Base-by-base conservation (phyloP, 2,888 invertebrate genomes). In the Zele albiditarsus region DNA sequence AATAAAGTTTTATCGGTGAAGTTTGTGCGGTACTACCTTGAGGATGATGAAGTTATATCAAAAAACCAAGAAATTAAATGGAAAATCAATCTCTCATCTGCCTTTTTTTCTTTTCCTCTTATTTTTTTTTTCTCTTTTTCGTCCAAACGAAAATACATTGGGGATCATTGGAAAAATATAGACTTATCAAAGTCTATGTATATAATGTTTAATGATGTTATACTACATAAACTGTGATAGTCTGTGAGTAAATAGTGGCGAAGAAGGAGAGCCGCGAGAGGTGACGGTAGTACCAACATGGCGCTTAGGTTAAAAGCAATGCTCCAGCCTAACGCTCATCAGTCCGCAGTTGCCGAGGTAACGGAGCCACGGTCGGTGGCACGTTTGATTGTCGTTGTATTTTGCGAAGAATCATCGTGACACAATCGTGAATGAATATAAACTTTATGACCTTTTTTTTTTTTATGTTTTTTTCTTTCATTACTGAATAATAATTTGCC, bases 251-350 rank as follows among this genome's bases (percentile, higher is more conserved):
- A 42, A 70, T 38, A 33, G 49, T 20, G 28, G n/a, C n/a, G 60
- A 60, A 62, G 72, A 33, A 63, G 76, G 77, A 78, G 75, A 73
- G 78, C 8, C 8, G 78, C 71, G 77, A 76, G 74, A 77, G 77
- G 69, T 73, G 76, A 75, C 33, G 77, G 79, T 73, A 85, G 81
- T 84, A 86, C 84, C 85, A 87, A 88, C 85, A 88, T 88, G 88
- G 88, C 88, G 86, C 81, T 82, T 84, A 83, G 84, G 88, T 88
- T 89, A 89, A 89, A 89, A 88, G 89, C 88, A 87, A 88, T 87
- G 87, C 85, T 82, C 83, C 83, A 83, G 82, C 85, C 82, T 84
- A 80, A 77, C 79, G 79, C 80, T 81, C 82, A 83, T 80, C 88
- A 89, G 89, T 89, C 80, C 83, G 84, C 82, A 80, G 81, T 83